Conservation (phyloP, 2,113 vertebrate species). For the Hippolais icterina region DNA sequence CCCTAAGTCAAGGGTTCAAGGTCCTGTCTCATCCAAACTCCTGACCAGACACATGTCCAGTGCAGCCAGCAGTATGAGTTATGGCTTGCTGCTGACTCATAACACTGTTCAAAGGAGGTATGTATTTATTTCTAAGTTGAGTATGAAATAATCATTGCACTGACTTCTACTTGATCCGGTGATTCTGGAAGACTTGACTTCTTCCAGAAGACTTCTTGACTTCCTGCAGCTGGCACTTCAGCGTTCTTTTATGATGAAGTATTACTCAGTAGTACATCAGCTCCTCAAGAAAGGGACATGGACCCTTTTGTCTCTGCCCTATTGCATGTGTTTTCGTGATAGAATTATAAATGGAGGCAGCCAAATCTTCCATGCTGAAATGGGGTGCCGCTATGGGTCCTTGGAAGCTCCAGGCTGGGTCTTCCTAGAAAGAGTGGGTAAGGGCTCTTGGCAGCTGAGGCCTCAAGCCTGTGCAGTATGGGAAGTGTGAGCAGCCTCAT, state of each 20-base stretch:
- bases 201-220: too few species aligned
- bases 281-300: background rate
- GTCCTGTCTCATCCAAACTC: accelerated
- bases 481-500: background rate
- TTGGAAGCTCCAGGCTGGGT: background rate
- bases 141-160: background rate
- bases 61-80: background rate
- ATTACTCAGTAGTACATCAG: background rate
- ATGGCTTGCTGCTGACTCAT: background rate
- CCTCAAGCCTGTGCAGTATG: background rate
- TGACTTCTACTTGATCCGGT: background rate
- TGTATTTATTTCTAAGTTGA: background rate
- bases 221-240: accelerated
- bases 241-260: background rate
- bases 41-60: background rate
- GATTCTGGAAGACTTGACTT: background rate
- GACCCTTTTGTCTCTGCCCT: accelerated
- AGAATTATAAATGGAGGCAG: background rate
- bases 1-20: background rate
- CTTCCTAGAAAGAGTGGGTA: background rate
- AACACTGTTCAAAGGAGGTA: background rate
- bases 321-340: background rate
- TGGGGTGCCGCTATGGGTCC: accelerated
- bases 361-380: accelerated
- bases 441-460: background rate